A percentile compares a stretch with the other conserved stretches of the same genome.
These are phyloP conservation scores for Elegia similella DNA, from an alignment of 2,888 invertebrate species.

Conservation along the genomic window DNA sequence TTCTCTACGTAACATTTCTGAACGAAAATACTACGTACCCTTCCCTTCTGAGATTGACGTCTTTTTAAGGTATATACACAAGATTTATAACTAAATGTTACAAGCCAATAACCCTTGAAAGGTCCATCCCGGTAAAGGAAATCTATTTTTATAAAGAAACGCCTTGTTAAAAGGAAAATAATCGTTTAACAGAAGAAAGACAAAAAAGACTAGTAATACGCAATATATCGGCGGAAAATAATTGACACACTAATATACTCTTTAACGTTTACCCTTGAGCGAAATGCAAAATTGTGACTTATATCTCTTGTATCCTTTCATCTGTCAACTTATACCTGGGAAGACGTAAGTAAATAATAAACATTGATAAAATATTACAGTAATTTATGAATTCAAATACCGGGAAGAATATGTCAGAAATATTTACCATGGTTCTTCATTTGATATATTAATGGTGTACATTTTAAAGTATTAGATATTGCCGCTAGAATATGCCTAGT, in stretches of 20 bases:
- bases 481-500: background rate
- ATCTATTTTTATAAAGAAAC: background rate
- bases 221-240: no score
- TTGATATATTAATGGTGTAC: slow-evolving; percentile 3
- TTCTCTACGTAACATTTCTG: no score
- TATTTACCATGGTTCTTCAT: background rate
- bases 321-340: background rate
- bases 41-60: no score
- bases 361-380: background rate
- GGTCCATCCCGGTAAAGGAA: background rate
- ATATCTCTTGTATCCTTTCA: background rate
- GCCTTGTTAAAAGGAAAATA: background rate
- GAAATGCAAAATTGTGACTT: background rate
- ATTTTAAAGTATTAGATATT: slow-evolving; percentile 2
- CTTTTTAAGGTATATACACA: background rate
- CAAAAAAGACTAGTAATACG: no score
- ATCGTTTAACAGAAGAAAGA: background rate
- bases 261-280: no score
- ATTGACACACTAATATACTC: background rate
- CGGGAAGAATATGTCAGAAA: background rate
- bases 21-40: no score
- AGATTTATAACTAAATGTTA: background rate
- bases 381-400: background rate
- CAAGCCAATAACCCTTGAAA: background rate
- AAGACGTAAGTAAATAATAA: background rate